Conservation (phyloP, 1,140 invertebrate species). For the Heliothis subflexa region DNA sequence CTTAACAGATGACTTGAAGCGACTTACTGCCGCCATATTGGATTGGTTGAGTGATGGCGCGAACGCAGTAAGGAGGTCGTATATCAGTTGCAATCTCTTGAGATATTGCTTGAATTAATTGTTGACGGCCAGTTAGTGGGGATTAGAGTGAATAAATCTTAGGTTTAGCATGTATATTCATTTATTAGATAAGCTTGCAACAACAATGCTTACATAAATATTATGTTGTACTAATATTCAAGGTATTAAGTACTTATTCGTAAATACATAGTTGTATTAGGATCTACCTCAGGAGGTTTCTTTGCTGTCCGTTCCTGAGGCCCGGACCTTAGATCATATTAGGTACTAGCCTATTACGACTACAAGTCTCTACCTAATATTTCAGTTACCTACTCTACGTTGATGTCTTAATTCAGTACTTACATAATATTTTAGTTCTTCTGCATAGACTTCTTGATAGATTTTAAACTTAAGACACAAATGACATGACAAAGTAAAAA, state of each 20-base stretch:
- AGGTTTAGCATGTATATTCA: neutral
- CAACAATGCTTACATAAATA: too few species aligned
- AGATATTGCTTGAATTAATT: conserved; percentile 35
- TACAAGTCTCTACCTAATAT: too few species aligned
- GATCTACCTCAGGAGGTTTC: neutral
- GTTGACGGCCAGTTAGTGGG: conserved; percentile 25
- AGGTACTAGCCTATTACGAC: too few species aligned
- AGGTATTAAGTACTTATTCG: neutral
- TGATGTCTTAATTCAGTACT: too few species aligned
- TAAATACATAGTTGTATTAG: neutral
- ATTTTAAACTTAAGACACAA: too few species aligned
- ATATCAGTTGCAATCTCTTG: conserved; percentile 40
- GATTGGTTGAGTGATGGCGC: conserved; percentile 53
- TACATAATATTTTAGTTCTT: too few species aligned
- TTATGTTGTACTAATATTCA: neutral
- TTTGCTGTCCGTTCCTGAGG: neutral
- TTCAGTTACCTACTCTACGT: too few species aligned
- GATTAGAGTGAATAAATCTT: conserved; percentile 24
- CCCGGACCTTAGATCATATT: too few species aligned
- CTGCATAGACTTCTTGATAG: neutral
- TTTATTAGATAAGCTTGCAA: too few species aligned
- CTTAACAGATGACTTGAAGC: conserved; percentile 57
- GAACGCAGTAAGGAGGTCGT: conserved; percentile 44
- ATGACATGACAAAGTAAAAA: too few species aligned
- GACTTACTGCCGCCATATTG: conserved; percentile 60